phyloP scores from a whole-genome alignment of 2,888 invertebrate genomes.

The Lissonota sp. region DNA sequence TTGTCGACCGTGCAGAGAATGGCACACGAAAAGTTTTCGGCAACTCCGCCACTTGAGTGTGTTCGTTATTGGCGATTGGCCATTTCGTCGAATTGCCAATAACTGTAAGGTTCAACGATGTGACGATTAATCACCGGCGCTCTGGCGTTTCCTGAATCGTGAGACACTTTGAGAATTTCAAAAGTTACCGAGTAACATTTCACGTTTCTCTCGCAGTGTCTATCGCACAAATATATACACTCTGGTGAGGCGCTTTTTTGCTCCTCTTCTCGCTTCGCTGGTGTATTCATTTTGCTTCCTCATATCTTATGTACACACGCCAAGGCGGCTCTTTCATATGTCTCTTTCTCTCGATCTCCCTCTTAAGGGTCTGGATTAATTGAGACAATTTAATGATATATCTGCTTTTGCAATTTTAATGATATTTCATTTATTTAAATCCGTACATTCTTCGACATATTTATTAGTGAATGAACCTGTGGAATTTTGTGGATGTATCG shows the following conservation, averaged over 20 bases:
- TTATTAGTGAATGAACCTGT: too few species aligned
- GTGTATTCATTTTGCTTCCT: slow-evolving; percentile 26
- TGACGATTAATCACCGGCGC: slow-evolving; percentile 42
- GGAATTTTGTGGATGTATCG: too few species aligned
- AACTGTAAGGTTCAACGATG: slow-evolving; percentile 16
- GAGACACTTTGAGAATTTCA: slow-evolving; percentile 32
- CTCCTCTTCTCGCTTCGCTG: slow-evolving; percentile 26
- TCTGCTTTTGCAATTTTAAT: background rate
- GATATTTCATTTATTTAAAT: too few species aligned
- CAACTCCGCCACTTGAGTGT: background rate
- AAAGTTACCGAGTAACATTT: slow-evolving; percentile 53
- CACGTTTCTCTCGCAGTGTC: slow-evolving; percentile 24
- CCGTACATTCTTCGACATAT: too few species aligned
- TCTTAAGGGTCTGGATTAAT: background rate
- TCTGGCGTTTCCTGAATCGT: slow-evolving; percentile 58
- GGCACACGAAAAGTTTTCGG: slow-evolving; percentile 4
- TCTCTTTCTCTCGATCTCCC: background rate
- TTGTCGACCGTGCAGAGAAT: slow-evolving; percentile 7
- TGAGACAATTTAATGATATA: background rate
- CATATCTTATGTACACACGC: background rate
- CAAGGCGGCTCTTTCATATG: background rate
- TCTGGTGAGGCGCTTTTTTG: slow-evolving; percentile 3
- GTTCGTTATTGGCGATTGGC: slow-evolving; percentile 20
- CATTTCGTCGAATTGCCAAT: slow-evolving; percentile 37
- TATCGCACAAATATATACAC: slow-evolving; percentile 1